Conservation (phyloP, 2,113 vertebrate species). For the Chrysochloris asiatica region DNA sequence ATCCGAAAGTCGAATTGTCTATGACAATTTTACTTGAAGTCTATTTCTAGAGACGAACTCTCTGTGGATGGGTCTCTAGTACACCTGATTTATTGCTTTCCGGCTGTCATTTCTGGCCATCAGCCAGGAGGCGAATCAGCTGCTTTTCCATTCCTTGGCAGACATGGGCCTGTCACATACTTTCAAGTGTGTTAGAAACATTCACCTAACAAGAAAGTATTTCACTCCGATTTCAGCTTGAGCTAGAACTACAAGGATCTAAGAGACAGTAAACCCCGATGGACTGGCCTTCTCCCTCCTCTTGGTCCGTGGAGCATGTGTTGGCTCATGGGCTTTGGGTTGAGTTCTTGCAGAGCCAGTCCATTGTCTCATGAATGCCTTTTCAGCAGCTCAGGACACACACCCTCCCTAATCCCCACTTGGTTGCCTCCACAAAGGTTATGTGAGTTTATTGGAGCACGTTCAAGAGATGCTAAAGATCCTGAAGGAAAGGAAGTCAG, state of each 20-base stretch:
- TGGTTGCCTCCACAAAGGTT: not conserved
- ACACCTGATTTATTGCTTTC: constrained; percentile 17
- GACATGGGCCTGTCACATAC: not conserved
- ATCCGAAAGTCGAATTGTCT: not conserved
- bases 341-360: not conserved
- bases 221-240: not conserved
- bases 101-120: not conserved
- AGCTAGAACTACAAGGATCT: not conserved
- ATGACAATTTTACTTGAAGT: not conserved
- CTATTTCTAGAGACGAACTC: not conserved
- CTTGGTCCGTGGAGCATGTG: not conserved
- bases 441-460: not conserved
- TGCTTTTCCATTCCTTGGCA: not conserved
- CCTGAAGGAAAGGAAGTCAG: not conserved
- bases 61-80: not conserved
- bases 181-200: constrained; percentile 16
- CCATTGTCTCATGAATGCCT: not conserved
- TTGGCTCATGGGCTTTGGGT: not conserved
- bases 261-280: not conserved
- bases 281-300: not conserved
- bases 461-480: not conserved
- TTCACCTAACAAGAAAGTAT: not conserved
- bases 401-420: not conserved
- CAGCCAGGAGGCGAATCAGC: not conserved
- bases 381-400: not conserved